A percentile compares a stretch with the other conserved stretches of the same genome.
These are phyloP conservation scores for Drosophila ambigua DNA, from an alignment of 1,140 invertebrate genomes.

Conservation along the genomic window DNA sequence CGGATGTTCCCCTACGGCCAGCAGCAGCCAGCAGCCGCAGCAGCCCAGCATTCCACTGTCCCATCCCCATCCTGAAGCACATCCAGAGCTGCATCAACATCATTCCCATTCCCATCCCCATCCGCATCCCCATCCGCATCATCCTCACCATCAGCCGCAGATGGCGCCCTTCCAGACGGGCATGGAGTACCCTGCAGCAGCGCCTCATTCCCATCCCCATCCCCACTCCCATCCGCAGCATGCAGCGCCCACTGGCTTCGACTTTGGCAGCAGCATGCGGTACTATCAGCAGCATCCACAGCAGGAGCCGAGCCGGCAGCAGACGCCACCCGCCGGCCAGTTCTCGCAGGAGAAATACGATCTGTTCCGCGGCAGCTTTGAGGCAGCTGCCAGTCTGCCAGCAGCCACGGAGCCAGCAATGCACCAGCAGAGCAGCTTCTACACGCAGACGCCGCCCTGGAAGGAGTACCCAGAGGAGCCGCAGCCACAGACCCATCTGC, in stretches of 20 bases:
- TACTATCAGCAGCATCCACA: slow-evolving; percentile 60
- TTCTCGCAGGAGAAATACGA: slow-evolving; percentile 85
- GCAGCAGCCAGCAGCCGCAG: neutral
- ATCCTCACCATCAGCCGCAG: slow-evolving; percentile 5
- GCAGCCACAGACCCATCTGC: slow-evolving; percentile 7
- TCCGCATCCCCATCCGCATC: slow-evolving; percentile 6
- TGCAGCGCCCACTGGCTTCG: slow-evolving; percentile 49
- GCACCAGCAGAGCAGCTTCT: slow-evolving; percentile 82
- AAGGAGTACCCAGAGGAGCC: slow-evolving; percentile 76
- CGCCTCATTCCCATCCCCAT: slow-evolving; percentile 14
- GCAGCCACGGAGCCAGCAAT: slow-evolving; percentile 35
- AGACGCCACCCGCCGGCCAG: slow-evolving; percentile 20
- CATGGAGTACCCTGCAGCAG: slow-evolving; percentile 22
- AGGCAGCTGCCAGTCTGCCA: slow-evolving; percentile 84
- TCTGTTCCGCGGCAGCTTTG: slow-evolving; percentile 86
- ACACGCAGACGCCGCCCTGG: slow-evolving; percentile 82
- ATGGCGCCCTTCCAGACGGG: slow-evolving; percentile 38
- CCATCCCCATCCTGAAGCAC: slow-evolving; percentile 6
- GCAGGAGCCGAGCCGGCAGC: slow-evolving; percentile 41
- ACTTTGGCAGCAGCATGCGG: slow-evolving; percentile 79
- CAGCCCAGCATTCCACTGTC: slow-evolving; percentile 14
- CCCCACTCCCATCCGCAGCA: slow-evolving; percentile 26
- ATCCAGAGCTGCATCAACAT: slow-evolving; percentile 20
- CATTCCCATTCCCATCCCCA: slow-evolving; percentile 26
- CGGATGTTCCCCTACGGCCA: slow-evolving; percentile 55